Conservation (phyloP, 1,140 invertebrate species). For the Melanaphis sacchari region DNA sequence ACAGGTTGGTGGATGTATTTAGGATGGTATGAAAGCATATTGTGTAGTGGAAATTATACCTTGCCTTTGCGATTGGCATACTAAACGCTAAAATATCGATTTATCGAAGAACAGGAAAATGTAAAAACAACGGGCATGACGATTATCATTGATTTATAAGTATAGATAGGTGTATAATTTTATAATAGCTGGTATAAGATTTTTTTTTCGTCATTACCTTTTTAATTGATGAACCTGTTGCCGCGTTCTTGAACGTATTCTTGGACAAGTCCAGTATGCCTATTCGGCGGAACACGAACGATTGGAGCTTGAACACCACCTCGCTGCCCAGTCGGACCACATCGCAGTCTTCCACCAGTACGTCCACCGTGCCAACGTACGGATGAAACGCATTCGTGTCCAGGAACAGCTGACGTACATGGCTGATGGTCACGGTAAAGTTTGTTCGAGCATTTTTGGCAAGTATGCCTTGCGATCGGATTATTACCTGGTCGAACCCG, state of each 20-base stretch:
- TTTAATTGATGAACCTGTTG: not conserved
- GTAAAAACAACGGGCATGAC: too few species aligned
- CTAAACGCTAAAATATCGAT: too few species aligned
- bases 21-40: not conserved
- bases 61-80: too few species aligned
- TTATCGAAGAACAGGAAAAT: too few species aligned
- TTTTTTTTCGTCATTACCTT: not conserved
- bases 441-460: not conserved
- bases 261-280: not conserved
- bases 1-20: too few species aligned
- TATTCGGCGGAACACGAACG: conserved; percentile 12
- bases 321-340: not conserved
- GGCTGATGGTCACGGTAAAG: not conserved
- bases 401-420: not conserved
- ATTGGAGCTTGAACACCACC: not conserved
- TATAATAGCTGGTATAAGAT: not conserved
- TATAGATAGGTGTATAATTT: not conserved
- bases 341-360: conserved; percentile 1
- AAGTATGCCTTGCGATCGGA: not conserved
- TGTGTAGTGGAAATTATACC: too few species aligned
- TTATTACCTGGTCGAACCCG: not conserved
- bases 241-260: not conserved
- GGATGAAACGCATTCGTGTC: not conserved
- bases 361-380: not conserved
- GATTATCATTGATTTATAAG: too few species aligned